phyloP scores from a whole-genome alignment of 2,888 invertebrate species.

The Clanis bilineata region DNA sequence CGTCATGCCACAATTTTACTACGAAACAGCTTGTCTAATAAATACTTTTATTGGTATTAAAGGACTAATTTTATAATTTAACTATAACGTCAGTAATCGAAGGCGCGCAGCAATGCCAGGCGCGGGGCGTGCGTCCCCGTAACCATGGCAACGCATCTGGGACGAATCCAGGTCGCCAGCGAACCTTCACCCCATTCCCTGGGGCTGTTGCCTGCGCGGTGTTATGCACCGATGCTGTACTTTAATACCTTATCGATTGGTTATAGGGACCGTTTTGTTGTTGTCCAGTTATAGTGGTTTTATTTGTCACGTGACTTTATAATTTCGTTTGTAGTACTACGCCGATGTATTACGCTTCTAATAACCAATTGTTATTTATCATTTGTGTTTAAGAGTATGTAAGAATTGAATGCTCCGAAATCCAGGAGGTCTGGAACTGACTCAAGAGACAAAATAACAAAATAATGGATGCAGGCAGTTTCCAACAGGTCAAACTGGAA shows the following conservation, averaged over 20 bases:
- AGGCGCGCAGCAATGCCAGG: constrained; percentile 19
- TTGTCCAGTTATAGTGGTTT: background rate
- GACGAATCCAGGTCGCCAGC: constrained; percentile 45
- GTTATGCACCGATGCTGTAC: constrained; percentile 14
- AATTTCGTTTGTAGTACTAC: too few species aligned
- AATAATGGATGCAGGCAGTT: too few species aligned
- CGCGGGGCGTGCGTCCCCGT: constrained; percentile 25
- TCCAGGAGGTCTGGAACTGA: too few species aligned
- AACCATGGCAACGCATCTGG: constrained; percentile 51
- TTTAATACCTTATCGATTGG: constrained; percentile 6
- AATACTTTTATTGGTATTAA: too few species aligned
- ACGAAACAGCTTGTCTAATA: too few species aligned
- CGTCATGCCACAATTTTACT: too few species aligned
- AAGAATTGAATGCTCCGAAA: too few species aligned
- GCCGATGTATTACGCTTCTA: too few species aligned
- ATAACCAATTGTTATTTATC: too few species aligned
- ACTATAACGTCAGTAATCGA: constrained; percentile 38
- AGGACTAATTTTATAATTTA: constrained; percentile 34
- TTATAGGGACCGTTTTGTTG: background rate
- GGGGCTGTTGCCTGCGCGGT: constrained; percentile 9
- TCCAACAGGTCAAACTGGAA: too few species aligned
- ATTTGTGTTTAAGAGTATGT: too few species aligned
- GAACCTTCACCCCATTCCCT: constrained; percentile 41
- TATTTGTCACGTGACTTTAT: background rate
- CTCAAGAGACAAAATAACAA: too few species aligned